Percentiles rank a stretch among this genome's conserved stretches.
phyloP scores from a whole-genome alignment of 2,797 vertebrate genomes.

The Picus viridis region DNA sequence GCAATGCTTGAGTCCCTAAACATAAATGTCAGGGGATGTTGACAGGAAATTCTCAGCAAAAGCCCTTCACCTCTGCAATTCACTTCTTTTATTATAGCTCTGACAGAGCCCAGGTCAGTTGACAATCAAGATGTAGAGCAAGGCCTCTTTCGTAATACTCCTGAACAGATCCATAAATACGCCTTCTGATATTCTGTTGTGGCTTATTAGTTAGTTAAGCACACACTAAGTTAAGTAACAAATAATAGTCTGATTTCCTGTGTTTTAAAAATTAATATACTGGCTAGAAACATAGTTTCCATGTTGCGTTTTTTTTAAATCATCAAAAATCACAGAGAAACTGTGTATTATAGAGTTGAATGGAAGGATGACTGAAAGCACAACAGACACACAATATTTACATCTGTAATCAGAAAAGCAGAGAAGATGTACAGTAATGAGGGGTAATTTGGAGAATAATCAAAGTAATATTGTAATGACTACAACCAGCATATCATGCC shows the following conservation, averaged over 20 bases:
- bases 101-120: constrained; percentile 14
- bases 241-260: neutral
- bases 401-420: constrained; percentile 47
- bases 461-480: constrained; percentile 68
- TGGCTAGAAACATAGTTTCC: neutral
- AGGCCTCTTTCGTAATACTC: neutral
- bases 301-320: neutral
- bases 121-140: neutral
- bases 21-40: constrained; percentile 25
- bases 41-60: constrained; percentile 40
- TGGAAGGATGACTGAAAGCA: neutral
- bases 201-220: neutral
- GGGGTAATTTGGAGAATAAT: constrained; percentile 67
- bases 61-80: constrained; percentile 29
- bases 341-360: neutral
- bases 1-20: constrained; percentile 7
- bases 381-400: constrained; percentile 11
- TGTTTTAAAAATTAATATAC: neutral
- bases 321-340: neutral
- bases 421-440: constrained; percentile 60
- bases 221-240: neutral
- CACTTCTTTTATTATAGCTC: constrained; percentile 3
- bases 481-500: constrained; percentile 49
- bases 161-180: neutral
- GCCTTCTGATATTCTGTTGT: neutral